Base-by-base conservation (phyloP, 2,888 invertebrate species). In the Dermolepida albohirtum region DNA sequence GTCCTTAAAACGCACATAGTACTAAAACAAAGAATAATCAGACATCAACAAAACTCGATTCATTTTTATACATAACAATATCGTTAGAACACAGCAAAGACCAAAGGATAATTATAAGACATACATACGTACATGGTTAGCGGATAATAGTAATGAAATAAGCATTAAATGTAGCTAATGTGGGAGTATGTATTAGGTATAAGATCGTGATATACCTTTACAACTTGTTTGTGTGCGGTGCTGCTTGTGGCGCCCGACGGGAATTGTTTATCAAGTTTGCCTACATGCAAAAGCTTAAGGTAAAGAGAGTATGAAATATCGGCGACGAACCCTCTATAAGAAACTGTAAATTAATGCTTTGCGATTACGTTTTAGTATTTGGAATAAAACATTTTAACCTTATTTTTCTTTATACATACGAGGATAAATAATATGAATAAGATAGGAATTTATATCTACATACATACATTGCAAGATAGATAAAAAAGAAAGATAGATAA, bases 151-250 rank as follows among this genome's bases (percentile, higher is more conserved):
- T 66, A 70, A 72, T 70, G 70, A 70, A 71, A 65, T 71, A 67
- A 64, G 65, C 63, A 70, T 71, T 71, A 72, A 72, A 70, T 62
- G 70, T 70, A 64, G 68, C 63, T 67, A 67, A 65, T 59, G 72
- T 72, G 70, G 72, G 72, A 40, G 71, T 68, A 70, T 65, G 70
- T 62, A 70, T 71, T 72, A 67, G 54, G 68, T 70, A 67, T 65
- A 69, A 55, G 66, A 54, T 44, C 64, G 64, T 70, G 72, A 72
- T 72, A 71, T 71, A 72, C 64, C 71, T 72, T 72, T 72, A 72
- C 70, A 70, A 68, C 72, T 67, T 69, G 67, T 72, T 70, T 70
- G 70, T 70, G 70, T 59, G 51, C 34, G 67, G 67, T 69, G 70
- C 70, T 70, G 72, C 62, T 67, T 40, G 50, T 70, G 71, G 70